Conservation (phyloP, 2,797 vertebrate species). For the Podargus strigoides region DNA sequence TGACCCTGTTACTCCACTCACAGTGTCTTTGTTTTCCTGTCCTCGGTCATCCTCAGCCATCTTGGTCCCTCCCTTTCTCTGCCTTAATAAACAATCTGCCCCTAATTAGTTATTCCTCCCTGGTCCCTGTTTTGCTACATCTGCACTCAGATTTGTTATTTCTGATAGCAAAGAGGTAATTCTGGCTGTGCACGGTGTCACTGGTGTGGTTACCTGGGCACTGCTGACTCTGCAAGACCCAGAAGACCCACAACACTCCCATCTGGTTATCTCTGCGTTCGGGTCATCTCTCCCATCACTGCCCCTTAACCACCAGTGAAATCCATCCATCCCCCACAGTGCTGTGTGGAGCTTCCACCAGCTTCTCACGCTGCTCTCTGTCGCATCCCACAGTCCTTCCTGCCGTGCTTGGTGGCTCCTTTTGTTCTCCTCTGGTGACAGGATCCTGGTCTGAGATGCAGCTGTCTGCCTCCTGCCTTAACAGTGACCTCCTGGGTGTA, state of each 20-base stretch:
- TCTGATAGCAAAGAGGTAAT: neutral
- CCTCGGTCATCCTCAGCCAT: neutral
- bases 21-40: neutral
- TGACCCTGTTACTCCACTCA: too few relatives aligned
- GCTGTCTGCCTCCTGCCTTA: neutral
- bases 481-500: neutral
- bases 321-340: neutral
- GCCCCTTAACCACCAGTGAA: neutral
- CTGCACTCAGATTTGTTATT: neutral
- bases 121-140: neutral
- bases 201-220: neutral
- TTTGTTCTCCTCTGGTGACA: neutral
- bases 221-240: neutral
- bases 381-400: neutral
- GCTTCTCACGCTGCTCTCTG: neutral
- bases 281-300: rapidly evolving
- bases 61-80: neutral
- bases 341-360: neutral
- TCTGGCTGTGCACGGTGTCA: neutral
- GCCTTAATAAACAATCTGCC: neutral
- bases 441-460: neutral
- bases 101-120: neutral
- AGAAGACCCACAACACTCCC: neutral
- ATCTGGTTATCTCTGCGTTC: neutral
- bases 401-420: neutral